phyloP scores from a whole-genome alignment of 2,113 vertebrate genomes.

The Naja naja region DNA sequence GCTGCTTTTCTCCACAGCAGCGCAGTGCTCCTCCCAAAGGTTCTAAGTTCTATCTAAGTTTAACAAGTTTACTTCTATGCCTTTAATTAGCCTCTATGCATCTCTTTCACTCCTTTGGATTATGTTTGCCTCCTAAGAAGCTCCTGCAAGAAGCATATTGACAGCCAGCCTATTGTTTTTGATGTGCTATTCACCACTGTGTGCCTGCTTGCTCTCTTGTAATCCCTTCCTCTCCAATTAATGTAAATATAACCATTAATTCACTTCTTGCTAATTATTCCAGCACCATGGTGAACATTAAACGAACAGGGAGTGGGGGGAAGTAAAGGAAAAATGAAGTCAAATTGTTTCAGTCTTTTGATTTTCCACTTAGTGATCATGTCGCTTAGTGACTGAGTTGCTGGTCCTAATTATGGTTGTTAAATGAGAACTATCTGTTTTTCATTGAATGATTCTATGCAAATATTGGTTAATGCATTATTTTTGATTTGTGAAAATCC shows the following conservation, averaged over 20 bases:
- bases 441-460: neutral
- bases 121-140: neutral
- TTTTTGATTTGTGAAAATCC: slow-evolving; percentile 4
- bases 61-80: neutral
- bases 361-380: neutral
- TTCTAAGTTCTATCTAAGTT: neutral
- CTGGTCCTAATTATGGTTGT: neutral
- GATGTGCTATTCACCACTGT: neutral
- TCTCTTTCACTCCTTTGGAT: neutral
- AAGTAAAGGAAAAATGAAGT: neutral
- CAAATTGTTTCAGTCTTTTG: neutral
- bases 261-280: neutral
- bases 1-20: neutral
- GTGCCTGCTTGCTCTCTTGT: neutral
- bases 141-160: neutral
- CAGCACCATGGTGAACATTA: neutral
- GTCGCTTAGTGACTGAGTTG: neutral
- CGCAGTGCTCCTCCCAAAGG: neutral
- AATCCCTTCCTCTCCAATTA: neutral
- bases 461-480: neutral
- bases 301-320: neutral
- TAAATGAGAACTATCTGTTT: neutral
- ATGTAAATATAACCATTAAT: neutral
- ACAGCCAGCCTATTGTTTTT: neutral
- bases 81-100: neutral